A percentile compares a stretch with the other conserved stretches of the same genome.
phyloP scores from a whole-genome alignment of 2,113 vertebrate species.

The Charina bottae region DNA sequence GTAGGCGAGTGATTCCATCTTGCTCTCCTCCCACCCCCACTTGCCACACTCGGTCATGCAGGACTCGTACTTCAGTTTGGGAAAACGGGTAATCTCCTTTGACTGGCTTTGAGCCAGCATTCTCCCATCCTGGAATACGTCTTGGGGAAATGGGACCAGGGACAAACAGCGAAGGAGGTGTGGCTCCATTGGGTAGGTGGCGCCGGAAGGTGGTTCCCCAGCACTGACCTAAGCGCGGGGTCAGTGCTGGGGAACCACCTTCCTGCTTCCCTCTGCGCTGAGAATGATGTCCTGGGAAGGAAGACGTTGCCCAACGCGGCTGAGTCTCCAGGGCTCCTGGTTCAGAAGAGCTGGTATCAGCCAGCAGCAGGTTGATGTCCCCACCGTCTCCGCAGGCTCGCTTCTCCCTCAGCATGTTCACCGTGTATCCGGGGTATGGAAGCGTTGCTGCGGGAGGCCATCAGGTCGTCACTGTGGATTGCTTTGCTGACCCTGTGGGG shows the following conservation, averaged over 20 bases:
- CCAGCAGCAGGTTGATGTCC: background rate
- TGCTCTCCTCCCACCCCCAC: background rate
- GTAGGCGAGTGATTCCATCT: slow-evolving; percentile 63
- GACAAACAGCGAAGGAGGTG: background rate
- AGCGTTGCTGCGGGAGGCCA: slow-evolving; percentile 71
- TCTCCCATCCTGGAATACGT: background rate
- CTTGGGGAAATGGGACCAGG: background rate
- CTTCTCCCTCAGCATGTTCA: slow-evolving; percentile 82
- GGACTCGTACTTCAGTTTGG: background rate
- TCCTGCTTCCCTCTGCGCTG: background rate
- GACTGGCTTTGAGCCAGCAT: background rate
- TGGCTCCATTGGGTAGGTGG: background rate
- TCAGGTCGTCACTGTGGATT: slow-evolving; percentile 83
- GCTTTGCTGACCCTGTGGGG: slow-evolving; percentile 80
- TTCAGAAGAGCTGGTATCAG: background rate
- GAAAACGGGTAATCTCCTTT: background rate
- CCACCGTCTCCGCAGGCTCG: slow-evolving; percentile 66
- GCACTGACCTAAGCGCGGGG: no score
- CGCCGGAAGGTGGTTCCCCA: background rate
- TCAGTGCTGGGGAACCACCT: no score
- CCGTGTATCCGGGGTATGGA: slow-evolving; percentile 80
- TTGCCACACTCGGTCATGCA: background rate
- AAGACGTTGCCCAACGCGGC: background rate
- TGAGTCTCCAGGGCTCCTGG: background rate
- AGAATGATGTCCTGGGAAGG: background rate